Evolutionary conservation across 2,888 invertebrate species (phyloP).

Genomic region (Acronicta alni): DNA sequence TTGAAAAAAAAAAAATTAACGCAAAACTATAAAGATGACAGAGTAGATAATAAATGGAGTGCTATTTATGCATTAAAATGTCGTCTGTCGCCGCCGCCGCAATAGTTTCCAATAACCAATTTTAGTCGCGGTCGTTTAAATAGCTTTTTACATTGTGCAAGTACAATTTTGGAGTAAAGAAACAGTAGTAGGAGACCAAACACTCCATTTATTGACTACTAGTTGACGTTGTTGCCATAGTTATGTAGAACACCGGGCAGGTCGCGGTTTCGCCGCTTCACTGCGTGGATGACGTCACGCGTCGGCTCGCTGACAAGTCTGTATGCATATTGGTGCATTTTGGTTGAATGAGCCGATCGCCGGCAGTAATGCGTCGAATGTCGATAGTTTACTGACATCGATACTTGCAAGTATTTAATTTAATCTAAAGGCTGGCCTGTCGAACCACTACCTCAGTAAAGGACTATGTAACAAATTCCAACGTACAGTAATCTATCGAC

Average conservation of each 20-base stretch:
- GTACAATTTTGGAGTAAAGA: no score
- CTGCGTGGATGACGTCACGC: slow-evolving; percentile 2
- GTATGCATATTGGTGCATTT: not conserved
- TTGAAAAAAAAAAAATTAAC: no score
- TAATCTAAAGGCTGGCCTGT: no score
- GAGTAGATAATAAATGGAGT: not conserved
- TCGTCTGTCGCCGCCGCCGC: no score
- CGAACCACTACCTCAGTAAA: not conserved
- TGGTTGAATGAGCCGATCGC: not conserved
- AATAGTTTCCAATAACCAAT: no score
- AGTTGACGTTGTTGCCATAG: no score
- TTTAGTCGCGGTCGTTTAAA: no score
- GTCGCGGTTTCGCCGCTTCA: no score
- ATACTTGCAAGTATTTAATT: no score
- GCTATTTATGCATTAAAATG: no score
- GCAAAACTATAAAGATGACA: not conserved
- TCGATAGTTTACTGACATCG: not conserved
- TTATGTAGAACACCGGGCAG: no score
- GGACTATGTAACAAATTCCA: not conserved
- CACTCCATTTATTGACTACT: not conserved
- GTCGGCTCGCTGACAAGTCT: not conserved
- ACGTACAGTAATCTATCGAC: slow-evolving; percentile 9
- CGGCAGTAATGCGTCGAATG: not conserved
- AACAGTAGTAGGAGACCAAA: not conserved
- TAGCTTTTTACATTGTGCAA: no score